Conservation (phyloP, 2,888 invertebrate genomes). For the Volucella bombylans region DNA sequence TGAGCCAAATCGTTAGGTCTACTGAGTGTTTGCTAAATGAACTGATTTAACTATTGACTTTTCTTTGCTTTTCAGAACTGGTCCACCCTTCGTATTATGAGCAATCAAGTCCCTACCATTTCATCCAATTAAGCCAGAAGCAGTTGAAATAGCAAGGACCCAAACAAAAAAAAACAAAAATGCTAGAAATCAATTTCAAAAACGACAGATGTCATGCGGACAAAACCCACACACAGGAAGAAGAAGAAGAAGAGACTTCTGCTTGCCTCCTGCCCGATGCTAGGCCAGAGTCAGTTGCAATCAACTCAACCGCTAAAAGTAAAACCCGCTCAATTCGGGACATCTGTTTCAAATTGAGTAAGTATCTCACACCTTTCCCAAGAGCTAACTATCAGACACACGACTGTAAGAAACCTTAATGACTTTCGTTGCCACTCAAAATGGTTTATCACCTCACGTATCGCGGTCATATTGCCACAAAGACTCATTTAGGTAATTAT, state of each 20-base stretch:
- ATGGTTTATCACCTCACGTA: background rate
- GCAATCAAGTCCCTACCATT: no score
- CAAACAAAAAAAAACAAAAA: background rate
- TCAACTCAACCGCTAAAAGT: constrained; percentile 32
- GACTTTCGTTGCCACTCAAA: background rate
- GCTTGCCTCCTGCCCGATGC: background rate
- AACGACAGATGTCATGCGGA: background rate
- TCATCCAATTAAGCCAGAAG: no score
- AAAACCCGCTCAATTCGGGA: background rate
- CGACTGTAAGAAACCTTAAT: background rate
- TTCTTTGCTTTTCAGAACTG: no score
- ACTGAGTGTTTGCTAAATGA: no score
- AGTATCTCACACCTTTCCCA: background rate
- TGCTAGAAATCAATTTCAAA: constrained; percentile 42
- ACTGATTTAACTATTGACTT: no score
- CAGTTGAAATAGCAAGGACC: no score
- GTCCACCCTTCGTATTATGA: no score
- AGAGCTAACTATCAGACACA: background rate
- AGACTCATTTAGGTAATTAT: background rate
- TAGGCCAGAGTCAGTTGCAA: constrained; percentile 4
- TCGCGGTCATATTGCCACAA: background rate
- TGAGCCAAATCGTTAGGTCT: no score
- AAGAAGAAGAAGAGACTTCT: constrained; percentile 13
- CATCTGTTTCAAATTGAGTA: constrained; percentile 48
- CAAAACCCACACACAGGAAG: constrained; percentile 7